Percentiles rank a stretch among this genome's conserved stretches.
These are phyloP conservation scores for Drepanosiphum platanoidis DNA, from an alignment of 2,888 invertebrate species.

Conservation along the genomic window DNA sequence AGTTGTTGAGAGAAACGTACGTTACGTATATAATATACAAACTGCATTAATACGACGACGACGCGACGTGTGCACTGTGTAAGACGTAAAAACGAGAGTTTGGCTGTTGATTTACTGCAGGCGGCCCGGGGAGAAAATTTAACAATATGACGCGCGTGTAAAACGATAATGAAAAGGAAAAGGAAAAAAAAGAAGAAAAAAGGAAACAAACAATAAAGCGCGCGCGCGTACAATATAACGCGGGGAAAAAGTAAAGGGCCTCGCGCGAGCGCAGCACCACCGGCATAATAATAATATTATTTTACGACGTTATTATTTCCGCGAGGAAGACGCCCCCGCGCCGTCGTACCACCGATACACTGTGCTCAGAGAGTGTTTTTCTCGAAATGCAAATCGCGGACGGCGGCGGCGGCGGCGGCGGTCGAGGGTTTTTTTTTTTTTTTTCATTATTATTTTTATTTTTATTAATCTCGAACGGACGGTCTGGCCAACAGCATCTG, in stretches of 20 bases:
- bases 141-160: background rate
- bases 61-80: background rate
- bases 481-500: slow-evolving; percentile 47
- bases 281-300: background rate
- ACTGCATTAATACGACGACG: background rate
- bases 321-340: background rate
- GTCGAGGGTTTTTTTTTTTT: background rate
- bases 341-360: no score
- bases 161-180: background rate
- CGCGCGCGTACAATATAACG: background rate
- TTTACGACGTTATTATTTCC: background rate
- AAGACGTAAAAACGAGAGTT: background rate
- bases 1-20: background rate
- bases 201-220: background rate
- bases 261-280: no score
- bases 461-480: slow-evolving; percentile 46
- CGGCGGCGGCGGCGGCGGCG: background rate
- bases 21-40: no score
- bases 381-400: slow-evolving; percentile 46
- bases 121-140: background rate
- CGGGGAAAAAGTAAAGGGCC: background rate
- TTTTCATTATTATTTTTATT: slow-evolving; percentile 10
- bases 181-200: background rate
- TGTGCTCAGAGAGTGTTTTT: background rate
- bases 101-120: background rate